Evolutionary conservation across 1,140 invertebrate species (phyloP).

Genomic region (Acyrthosiphon pisum): DNA sequence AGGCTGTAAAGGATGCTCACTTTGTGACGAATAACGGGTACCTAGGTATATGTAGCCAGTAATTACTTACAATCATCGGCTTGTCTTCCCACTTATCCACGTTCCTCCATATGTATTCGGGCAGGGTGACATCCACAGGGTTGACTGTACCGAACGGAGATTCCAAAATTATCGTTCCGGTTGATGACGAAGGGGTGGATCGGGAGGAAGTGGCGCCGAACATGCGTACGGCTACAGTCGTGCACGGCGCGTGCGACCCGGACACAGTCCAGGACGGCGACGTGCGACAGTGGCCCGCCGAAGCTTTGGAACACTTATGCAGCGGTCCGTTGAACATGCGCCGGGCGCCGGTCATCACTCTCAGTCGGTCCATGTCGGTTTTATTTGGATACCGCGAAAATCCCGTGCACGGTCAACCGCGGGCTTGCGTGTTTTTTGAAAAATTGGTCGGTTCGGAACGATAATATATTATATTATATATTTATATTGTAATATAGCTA

Average conservation of each 20-base stretch:
- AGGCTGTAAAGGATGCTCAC: background rate
- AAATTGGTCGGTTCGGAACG: background rate
- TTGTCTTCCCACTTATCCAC: slow-evolving; percentile 65
- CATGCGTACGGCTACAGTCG: background rate
- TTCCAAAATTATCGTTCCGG: slow-evolving; percentile 54
- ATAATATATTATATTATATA: background rate
- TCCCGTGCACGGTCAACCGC: too few relatives aligned
- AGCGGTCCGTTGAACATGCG: slow-evolving; percentile 1
- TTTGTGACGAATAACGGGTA: too few relatives aligned
- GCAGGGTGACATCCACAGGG: slow-evolving; percentile 65
- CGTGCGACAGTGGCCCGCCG: background rate
- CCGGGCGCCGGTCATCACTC: slow-evolving; percentile 38
- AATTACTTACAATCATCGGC: slow-evolving; percentile 68
- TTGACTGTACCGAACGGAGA: slow-evolving; percentile 66
- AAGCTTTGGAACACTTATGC: background rate
- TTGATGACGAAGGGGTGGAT: background rate
- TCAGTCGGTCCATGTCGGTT: slow-evolving; percentile 38
- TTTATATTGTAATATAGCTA: background rate
- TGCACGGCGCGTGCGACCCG: background rate
- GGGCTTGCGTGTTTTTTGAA: background rate
- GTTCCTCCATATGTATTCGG: slow-evolving; percentile 67
- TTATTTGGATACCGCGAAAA: background rate
- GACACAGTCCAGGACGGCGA: background rate
- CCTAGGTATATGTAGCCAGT: background rate
- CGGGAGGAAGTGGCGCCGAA: background rate